These are phyloP conservation scores for Drosophila jambulina DNA, from an alignment of 1,140 invertebrate species.

Conservation along the genomic window DNA sequence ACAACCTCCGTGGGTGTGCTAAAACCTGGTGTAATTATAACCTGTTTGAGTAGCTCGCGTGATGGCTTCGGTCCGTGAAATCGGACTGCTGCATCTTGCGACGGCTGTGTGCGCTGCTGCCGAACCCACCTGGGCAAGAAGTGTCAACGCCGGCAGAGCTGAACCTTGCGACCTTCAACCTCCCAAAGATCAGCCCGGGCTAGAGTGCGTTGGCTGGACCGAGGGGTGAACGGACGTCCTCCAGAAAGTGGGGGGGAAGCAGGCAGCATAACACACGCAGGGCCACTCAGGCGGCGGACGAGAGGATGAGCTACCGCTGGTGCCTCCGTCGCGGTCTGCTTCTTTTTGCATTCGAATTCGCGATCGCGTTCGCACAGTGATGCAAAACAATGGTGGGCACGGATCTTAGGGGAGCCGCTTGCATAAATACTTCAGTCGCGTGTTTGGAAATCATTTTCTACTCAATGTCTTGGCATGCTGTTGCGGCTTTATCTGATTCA, in stretches of 20 bases:
- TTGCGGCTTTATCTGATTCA: constrained; percentile 81
- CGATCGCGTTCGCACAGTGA: constrained; percentile 63
- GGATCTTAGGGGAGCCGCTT: constrained; percentile 49
- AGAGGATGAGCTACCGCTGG: constrained; percentile 10
- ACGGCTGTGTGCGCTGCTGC: background rate
- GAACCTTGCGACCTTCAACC: constrained; percentile 21
- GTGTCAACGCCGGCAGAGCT: constrained; percentile 53
- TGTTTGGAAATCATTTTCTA: constrained; percentile 84
- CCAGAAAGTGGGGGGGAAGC: constrained; percentile 65
- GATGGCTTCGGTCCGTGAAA: constrained; percentile 67
- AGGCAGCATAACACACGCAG: constrained; percentile 79
- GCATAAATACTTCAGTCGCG: constrained; percentile 79
- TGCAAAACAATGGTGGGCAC: constrained; percentile 59
- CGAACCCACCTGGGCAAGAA: constrained; percentile 67
- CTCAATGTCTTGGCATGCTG: constrained; percentile 84
- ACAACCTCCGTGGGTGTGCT: constrained; percentile 1
- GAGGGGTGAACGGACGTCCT: constrained; percentile 63
- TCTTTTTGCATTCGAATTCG: constrained; percentile 44
- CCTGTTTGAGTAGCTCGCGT: constrained; percentile 67
- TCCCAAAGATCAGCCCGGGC: background rate
- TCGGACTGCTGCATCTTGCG: constrained; percentile 49
- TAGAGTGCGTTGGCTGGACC: background rate
- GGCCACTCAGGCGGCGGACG: constrained; percentile 54
- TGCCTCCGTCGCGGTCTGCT: constrained; percentile 76
- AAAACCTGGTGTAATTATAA: constrained; percentile 72